Conservation (phyloP, 2,113 vertebrate genomes). For the Cinclus mexicanus region DNA sequence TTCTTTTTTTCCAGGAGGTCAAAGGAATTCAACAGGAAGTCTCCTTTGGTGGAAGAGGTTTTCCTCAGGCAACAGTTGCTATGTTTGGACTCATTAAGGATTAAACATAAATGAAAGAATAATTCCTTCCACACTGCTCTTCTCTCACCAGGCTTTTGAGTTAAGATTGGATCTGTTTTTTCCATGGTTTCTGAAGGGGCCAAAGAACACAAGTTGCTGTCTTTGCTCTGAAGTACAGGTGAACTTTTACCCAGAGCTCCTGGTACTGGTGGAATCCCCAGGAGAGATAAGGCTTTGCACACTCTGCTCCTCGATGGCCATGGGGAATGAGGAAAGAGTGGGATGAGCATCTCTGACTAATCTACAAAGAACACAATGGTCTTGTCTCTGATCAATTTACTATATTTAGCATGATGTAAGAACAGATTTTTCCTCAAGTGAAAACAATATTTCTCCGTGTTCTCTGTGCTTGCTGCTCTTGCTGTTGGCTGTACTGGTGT, state of each 20-base stretch:
- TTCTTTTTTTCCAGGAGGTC: neutral
- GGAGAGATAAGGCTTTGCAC: neutral
- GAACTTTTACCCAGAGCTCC: neutral
- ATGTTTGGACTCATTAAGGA: neutral
- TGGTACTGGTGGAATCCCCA: neutral
- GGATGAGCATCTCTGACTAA: neutral
- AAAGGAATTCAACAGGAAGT: neutral
- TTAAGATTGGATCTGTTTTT: neutral
- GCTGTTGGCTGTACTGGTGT: fast-evolving
- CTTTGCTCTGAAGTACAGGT: neutral
- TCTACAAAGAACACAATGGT: neutral
- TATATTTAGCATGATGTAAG: neutral
- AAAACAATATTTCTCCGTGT: neutral
- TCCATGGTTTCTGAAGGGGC: neutral
- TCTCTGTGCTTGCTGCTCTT: fast-evolving
- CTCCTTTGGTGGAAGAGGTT: neutral
- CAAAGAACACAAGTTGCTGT: neutral
- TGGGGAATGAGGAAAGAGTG: constrained; percentile 36
- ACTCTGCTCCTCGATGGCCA: neutral
- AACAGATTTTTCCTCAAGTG: neutral
- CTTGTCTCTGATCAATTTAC: neutral
- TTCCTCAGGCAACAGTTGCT: neutral
- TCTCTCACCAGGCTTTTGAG: neutral
- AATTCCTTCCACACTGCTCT: neutral
- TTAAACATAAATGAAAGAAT: neutral